A percentile compares a stretch with the other conserved stretches of the same genome.
phyloP scores from a whole-genome alignment of 2,888 invertebrate species.

The Priocnemis perturbator region DNA sequence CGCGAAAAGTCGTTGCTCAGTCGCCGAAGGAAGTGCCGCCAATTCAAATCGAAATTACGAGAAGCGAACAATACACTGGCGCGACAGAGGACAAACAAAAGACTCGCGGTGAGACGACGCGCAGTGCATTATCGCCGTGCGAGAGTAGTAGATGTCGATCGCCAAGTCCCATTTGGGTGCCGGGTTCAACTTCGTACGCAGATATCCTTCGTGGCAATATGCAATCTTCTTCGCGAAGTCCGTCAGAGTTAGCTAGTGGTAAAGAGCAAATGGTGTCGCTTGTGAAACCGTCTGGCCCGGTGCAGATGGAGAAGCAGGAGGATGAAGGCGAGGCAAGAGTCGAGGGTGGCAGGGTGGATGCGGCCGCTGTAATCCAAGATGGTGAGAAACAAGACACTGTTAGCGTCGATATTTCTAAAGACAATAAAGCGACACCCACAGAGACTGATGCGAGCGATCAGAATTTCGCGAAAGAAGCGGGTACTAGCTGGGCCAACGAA shows the following conservation, averaged over 20 bases:
- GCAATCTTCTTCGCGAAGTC: constrained; percentile 55
- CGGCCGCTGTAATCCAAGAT: no score
- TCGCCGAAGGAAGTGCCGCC: constrained; percentile 31
- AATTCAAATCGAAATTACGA: constrained; percentile 45
- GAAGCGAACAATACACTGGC: neutral
- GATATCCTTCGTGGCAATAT: constrained; percentile 83
- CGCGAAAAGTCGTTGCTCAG: constrained; percentile 26
- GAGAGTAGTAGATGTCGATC: constrained; percentile 76
- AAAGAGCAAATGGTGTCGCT: constrained; percentile 5
- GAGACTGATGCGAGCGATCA: no score
- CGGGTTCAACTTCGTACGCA: constrained; percentile 86
- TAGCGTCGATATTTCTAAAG: no score
- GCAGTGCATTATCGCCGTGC: constrained; percentile 34
- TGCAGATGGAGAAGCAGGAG: no score
- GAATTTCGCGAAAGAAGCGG: no score
- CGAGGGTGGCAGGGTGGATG: no score
- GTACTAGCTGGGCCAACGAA: constrained; percentile 57
- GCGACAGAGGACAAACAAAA: neutral
- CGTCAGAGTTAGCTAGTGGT: constrained; percentile 37
- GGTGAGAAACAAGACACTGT: no score
- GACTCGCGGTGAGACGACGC: constrained; percentile 13
- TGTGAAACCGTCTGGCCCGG: no score
- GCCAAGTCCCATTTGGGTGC: constrained; percentile 84
- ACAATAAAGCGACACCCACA: no score
- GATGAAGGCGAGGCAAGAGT: no score